These are phyloP conservation scores for Sciurus vulgaris DNA, from an alignment of 2,797 vertebrate species.

Conservation along the genomic window DNA sequence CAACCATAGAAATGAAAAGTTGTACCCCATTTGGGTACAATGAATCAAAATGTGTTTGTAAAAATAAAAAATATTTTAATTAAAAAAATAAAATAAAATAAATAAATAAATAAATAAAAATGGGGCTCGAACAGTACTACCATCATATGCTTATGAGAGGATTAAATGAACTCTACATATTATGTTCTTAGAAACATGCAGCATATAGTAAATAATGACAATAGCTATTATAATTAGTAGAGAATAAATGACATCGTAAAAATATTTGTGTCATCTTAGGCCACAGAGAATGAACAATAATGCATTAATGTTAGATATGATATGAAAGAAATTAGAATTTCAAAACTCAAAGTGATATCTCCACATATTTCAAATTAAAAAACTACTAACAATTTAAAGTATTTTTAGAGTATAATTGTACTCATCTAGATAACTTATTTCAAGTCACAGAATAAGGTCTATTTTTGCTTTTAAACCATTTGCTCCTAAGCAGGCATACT, in stretches of 20 bases:
- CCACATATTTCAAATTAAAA: slow-evolving; percentile 52
- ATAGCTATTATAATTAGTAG: slow-evolving; percentile 7
- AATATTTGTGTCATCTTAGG: slow-evolving; percentile 32
- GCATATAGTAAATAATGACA: not conserved
- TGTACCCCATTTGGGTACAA: too few species aligned
- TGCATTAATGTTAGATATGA: not conserved
- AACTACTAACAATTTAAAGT: slow-evolving; percentile 38
- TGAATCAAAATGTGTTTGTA: too few species aligned
- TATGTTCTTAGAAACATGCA: slow-evolving; percentile 2
- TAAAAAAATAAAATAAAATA: too few species aligned
- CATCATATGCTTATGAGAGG: not conserved
- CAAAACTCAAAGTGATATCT: slow-evolving; percentile 37
- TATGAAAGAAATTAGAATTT: slow-evolving; percentile 35
- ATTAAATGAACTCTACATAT: not conserved
- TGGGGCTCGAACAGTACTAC: not conserved
- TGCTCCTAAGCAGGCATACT: slow-evolving; percentile 29
- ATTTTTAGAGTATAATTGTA: slow-evolving; percentile 66
- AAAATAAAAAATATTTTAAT: too few species aligned
- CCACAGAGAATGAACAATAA: slow-evolving; percentile 34
- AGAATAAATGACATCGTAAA: slow-evolving; percentile 53
- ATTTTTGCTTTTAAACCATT: slow-evolving; percentile 65
- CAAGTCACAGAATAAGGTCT: slow-evolving; percentile 43
- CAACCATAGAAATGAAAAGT: too few species aligned
- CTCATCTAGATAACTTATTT: slow-evolving; percentile 34
- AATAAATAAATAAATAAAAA: too few species aligned